Percentiles rank a stretch among this genome's conserved stretches.
Conservation (phyloP, 2,113 vertebrate genomes). For the Progne subis region DNA sequence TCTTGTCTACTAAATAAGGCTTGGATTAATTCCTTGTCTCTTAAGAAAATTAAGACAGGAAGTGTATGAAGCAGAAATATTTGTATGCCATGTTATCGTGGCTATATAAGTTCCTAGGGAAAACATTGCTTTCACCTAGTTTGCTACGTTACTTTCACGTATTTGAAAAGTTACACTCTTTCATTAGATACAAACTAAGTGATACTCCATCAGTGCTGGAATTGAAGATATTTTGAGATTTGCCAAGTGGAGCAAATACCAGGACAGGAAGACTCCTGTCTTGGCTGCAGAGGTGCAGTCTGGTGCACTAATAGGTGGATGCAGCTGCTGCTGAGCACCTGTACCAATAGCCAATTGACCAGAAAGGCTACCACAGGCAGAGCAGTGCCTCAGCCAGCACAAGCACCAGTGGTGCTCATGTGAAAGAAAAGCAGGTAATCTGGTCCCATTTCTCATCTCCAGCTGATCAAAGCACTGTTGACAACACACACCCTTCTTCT, state of each 20-base stretch:
- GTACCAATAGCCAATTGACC: background rate
- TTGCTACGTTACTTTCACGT: background rate
- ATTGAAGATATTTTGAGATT: background rate
- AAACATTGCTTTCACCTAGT: background rate
- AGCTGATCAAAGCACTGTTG: background rate
- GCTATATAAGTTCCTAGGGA: background rate
- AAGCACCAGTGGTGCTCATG: fast-evolving
- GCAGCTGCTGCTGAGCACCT: fast-evolving
- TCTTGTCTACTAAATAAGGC: background rate
- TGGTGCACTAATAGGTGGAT: background rate
- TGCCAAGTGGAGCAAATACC: background rate
- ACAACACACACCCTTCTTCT: background rate
- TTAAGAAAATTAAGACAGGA: background rate
- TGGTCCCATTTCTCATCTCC: background rate
- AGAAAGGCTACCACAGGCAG: background rate
- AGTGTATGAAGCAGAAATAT: background rate
- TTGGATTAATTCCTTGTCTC: background rate
- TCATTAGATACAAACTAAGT: background rate
- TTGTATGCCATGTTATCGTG: background rate
- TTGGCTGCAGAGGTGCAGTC: background rate
- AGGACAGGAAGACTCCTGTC: background rate
- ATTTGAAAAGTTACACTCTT: background rate
- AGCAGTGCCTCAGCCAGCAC: background rate
- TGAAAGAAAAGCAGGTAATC: background rate
- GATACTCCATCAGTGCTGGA: background rate